A percentile compares a stretch with the other conserved stretches of the same genome.
Evolutionary conservation across 1,140 invertebrate species (phyloP).

Genomic region (Linepithema humile): DNA sequence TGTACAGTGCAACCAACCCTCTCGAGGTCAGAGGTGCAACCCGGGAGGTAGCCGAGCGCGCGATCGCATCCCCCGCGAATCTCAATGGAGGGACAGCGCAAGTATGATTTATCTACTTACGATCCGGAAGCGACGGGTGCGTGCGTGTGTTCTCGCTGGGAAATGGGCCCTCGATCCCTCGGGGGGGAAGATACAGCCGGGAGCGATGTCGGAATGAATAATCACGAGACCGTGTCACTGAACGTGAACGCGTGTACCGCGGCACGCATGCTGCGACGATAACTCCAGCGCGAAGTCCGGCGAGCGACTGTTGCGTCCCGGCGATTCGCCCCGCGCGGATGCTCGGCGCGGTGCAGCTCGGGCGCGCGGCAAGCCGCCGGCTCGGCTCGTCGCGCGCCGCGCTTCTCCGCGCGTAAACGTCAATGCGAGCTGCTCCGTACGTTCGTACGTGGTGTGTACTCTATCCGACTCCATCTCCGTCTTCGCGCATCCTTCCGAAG

Average conservation of each 20-base stretch:
- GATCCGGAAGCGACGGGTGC: conserved; percentile 4
- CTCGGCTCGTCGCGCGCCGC: conserved; percentile 50
- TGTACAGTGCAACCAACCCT: conserved; percentile 46
- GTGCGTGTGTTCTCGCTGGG: not conserved
- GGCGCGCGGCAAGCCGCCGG: not conserved
- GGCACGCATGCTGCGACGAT: conserved; percentile 34
- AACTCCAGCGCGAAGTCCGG: conserved; percentile 62
- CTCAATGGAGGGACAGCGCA: not conserved
- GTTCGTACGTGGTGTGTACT: not conserved
- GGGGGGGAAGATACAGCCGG: not conserved
- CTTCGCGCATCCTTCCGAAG: not conserved
- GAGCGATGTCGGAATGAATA: not conserved
- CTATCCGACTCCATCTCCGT: not conserved
- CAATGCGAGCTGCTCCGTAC: conserved; percentile 62
- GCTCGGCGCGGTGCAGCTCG: not conserved
- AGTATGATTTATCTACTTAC: conserved; percentile 12
- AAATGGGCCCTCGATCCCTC: not conserved
- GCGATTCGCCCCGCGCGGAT: conserved; percentile 22
- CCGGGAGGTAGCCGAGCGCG: conserved; percentile 28
- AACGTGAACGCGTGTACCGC: conserved; percentile 15
- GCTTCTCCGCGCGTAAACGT: conserved; percentile 69
- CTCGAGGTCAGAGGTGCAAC: conserved; percentile 41
- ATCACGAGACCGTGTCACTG: conserved; percentile 46
- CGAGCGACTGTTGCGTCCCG: conserved; percentile 75
- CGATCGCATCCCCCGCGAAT: conserved; percentile 26